A percentile compares a stretch with the other conserved stretches of the same genome.
phyloP scores from a whole-genome alignment of 2,797 vertebrate genomes.

The Pteronotus mesoamericanus region DNA sequence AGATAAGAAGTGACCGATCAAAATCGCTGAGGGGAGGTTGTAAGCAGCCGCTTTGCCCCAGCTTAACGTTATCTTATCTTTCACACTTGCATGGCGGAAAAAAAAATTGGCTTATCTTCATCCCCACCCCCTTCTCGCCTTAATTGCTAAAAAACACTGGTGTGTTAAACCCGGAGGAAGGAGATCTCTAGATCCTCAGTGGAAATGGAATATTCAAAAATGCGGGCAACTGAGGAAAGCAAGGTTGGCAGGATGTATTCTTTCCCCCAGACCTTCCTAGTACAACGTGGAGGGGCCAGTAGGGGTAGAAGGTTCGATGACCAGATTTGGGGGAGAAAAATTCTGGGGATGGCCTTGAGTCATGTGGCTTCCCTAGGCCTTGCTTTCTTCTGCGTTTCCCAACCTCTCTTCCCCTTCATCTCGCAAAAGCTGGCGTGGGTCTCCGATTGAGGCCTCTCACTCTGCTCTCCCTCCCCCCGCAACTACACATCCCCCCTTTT shows the following conservation, averaged over 20 bases:
- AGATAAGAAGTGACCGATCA: conserved; percentile 84
- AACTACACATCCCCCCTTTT: conserved; percentile 15
- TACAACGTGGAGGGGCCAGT: background rate
- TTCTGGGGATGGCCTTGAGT: conserved; percentile 13
- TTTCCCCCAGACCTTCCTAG: background rate
- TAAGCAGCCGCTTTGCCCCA: conserved; percentile 81
- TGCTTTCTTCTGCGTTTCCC: background rate
- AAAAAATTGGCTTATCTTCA: conserved; percentile 84
- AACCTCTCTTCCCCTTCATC: background rate
- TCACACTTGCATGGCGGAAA: conserved; percentile 83
- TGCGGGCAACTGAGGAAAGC: conserved; percentile 49
- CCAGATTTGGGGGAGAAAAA: background rate
- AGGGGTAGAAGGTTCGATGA: background rate
- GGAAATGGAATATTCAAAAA: conserved; percentile 64
- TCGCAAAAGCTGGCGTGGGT: conserved; percentile 4
- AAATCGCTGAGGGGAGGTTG: conserved; percentile 81
- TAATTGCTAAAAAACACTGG: conserved; percentile 84
- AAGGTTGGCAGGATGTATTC: background rate
- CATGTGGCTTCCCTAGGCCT: background rate
- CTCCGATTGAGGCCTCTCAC: conserved; percentile 59
- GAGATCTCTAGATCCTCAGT: conserved; percentile 73
- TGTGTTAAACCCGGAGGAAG: conserved; percentile 79
- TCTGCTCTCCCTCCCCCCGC: conserved; percentile 18
- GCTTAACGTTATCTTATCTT: conserved; percentile 85
- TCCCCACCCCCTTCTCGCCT: conserved; percentile 83